Conservation (phyloP, 2,113 vertebrate species). For the Puma concolor region DNA sequence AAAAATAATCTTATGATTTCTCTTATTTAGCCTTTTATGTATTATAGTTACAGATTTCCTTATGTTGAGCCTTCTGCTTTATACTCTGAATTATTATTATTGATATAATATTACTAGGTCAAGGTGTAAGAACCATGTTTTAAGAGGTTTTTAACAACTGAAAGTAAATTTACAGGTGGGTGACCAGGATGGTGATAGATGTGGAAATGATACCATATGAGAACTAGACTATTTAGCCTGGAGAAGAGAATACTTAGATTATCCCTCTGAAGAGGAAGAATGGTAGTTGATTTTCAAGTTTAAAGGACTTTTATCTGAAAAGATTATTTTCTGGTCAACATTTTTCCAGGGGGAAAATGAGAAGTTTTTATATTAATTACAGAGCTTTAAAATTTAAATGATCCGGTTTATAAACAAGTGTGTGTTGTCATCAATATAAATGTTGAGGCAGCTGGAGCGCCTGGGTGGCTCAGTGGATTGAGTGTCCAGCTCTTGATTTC, state of each 20-base stretch:
- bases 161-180: neutral
- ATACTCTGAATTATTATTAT: neutral
- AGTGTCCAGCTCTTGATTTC: too few species aligned
- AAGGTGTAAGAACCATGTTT: neutral
- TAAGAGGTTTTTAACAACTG: neutral
- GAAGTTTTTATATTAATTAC: neutral
- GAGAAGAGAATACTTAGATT: neutral
- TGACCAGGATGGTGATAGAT: neutral
- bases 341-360: neutral
- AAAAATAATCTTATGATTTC: neutral
- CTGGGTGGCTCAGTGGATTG: too few species aligned
- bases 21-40: neutral
- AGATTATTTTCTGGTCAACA: neutral
- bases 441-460: neutral
- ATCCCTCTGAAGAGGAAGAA: neutral
- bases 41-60: neutral
- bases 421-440: neutral
- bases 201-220: neutral
- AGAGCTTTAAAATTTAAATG: neutral
- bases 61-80: neutral
- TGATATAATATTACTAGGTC: neutral
- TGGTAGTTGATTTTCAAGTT: neutral
- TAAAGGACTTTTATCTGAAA: conserved; percentile 1
- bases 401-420: neutral
- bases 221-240: conserved; percentile 11